Percentiles rank a stretch among this genome's conserved stretches.
Evolutionary conservation across 2,113 vertebrate species (phyloP).

Genomic region (Rhabdomys dilectus): DNA sequence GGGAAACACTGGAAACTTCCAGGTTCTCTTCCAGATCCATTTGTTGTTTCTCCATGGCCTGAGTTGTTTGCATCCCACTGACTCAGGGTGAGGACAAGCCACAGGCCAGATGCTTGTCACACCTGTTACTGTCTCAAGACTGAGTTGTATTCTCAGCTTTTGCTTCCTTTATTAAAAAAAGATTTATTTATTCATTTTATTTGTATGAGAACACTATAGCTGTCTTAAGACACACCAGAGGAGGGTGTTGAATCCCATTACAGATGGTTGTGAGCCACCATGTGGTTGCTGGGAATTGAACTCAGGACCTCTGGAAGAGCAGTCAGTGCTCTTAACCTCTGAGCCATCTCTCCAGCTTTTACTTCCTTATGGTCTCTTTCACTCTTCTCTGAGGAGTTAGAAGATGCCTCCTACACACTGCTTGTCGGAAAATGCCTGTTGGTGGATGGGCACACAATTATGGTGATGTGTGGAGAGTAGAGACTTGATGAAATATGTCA

Average conservation of each 20-base stretch:
- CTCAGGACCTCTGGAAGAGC: too few relatives aligned
- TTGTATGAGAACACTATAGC: too few relatives aligned
- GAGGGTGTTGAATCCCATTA: too few relatives aligned
- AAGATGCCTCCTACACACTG: neutral
- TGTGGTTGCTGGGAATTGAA: too few relatives aligned
- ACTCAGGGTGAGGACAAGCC: neutral
- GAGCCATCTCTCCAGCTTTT: neutral
- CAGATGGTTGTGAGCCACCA: too few relatives aligned
- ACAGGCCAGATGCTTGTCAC: neutral
- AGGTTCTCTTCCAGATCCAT: neutral
- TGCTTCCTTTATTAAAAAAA: too few relatives aligned
- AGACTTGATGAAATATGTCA: fast-evolving
- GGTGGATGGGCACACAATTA: neutral
- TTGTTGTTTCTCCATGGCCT: neutral
- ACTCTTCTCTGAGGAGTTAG: neutral
- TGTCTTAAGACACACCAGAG: too few relatives aligned
- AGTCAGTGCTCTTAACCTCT: too few relatives aligned
- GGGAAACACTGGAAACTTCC: neutral
- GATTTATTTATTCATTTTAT: too few relatives aligned
- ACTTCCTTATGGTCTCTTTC: neutral
- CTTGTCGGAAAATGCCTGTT: neutral
- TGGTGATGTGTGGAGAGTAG: neutral
- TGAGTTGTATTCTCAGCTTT: neutral
- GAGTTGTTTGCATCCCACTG: neutral
- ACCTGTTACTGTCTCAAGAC: neutral